Percentiles rank a stretch among this genome's conserved stretches.
Conservation (phyloP, 2,113 vertebrate genomes). For the Strix uralensis region DNA sequence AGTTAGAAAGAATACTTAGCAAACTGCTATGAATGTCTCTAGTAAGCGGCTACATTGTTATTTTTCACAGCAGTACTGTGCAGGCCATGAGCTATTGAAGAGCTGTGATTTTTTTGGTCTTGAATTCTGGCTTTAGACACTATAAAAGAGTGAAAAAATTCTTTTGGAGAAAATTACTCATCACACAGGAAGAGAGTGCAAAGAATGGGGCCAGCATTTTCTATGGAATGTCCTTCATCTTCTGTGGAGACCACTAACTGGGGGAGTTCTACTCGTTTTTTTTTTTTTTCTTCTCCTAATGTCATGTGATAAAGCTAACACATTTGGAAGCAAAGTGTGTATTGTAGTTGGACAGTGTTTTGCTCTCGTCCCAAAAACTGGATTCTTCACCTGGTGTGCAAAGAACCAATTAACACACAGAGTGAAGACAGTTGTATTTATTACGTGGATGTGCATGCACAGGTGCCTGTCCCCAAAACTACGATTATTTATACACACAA, state of each 20-base stretch:
- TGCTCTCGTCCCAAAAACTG: too few species aligned
- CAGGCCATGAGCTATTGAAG: neutral
- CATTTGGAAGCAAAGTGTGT: neutral
- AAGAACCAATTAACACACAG: too few species aligned
- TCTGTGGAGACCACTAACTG: neutral
- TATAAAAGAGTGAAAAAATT: neutral
- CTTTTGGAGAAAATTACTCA: neutral
- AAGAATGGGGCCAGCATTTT: neutral
- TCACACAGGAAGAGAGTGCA: neutral
- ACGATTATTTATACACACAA: too few species aligned
- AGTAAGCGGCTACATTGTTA: neutral
- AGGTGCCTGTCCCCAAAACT: too few species aligned
- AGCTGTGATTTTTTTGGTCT: conserved; percentile 13
- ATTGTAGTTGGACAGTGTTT: neutral
- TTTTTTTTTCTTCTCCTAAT: neutral
- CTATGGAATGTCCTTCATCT: neutral
- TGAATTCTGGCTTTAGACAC: conserved; percentile 26
- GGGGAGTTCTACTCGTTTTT: neutral
- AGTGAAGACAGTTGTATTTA: too few species aligned
- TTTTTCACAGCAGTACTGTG: conserved; percentile 15
- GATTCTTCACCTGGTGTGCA: too few species aligned
- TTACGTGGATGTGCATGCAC: too few species aligned
- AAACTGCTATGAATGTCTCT: neutral
- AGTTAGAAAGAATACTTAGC: conserved; percentile 32
- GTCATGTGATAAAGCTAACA: neutral